These are phyloP conservation scores for Gymnocephalus cernua DNA, from an alignment of 2,113 vertebrate genomes.

Conservation along the genomic window DNA sequence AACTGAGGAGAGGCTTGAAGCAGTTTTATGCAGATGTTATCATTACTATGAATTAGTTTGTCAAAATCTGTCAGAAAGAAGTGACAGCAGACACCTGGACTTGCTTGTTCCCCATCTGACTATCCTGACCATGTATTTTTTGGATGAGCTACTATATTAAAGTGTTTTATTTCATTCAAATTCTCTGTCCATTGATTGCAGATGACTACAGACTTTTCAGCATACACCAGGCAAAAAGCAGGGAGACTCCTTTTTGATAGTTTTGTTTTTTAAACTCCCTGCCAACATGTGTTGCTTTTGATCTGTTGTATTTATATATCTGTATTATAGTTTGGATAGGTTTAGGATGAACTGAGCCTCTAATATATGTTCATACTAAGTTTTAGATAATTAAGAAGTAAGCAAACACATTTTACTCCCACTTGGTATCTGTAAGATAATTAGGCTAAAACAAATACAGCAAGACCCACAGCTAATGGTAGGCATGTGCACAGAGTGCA, in stretches of 20 bases:
- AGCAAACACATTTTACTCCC: not conserved
- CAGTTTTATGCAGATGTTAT: constrained; percentile 49
- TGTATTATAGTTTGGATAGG: not conserved
- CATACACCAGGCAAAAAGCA: not conserved
- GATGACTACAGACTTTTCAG: not conserved
- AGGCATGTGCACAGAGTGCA: not conserved
- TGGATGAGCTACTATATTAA: not conserved
- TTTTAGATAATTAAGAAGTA: not conserved
- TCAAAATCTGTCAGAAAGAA: constrained; percentile 40
- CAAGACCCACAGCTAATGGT: not conserved
- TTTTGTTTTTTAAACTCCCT: not conserved
- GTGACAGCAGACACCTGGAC: constrained; percentile 47
- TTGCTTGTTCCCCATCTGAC: constrained; percentile 9
- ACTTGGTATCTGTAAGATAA: not conserved
- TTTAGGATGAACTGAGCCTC: not conserved
- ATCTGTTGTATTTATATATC: not conserved
- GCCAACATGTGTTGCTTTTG: not conserved
- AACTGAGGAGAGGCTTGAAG: constrained; percentile 27
- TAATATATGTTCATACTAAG: not conserved
- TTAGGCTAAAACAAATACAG: not conserved
- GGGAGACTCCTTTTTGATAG: not conserved
- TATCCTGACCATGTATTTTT: not conserved
- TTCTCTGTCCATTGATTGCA: not conserved
- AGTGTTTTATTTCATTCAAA: constrained; percentile 2
- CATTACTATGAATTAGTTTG: constrained; percentile 48